A percentile compares a stretch with the other conserved stretches of the same genome.
Conservation (phyloP, 2,113 vertebrate genomes). For the Trinectes maculatus region DNA sequence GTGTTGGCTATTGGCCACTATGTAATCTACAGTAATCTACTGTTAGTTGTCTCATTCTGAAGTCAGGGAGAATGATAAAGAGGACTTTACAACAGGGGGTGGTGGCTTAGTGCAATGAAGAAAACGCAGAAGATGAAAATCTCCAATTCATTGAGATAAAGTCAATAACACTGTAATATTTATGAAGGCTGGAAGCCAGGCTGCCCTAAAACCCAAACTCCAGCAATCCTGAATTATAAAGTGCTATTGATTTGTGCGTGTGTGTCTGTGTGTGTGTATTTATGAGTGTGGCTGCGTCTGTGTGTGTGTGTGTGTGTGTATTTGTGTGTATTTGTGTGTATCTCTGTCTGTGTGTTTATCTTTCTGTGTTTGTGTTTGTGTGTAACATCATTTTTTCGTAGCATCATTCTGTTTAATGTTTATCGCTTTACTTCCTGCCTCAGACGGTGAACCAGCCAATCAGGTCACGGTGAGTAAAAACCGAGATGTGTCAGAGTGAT, state of each 20-base stretch:
- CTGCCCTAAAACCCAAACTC: slow-evolving; percentile 85
- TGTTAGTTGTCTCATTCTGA: slow-evolving; percentile 71
- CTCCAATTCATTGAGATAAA: slow-evolving; percentile 84
- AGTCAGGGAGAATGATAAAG: slow-evolving; percentile 75
- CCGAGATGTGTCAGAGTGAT: background rate
- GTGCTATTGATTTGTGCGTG: slow-evolving; percentile 84
- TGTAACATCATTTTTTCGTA: too few species aligned
- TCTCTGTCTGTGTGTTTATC: slow-evolving; percentile 15
- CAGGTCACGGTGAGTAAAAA: background rate
- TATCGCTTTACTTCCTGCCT: background rate
- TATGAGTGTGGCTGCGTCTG: slow-evolving; percentile 30
- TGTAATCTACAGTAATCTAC: slow-evolving; percentile 66
- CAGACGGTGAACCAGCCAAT: background rate
- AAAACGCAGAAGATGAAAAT: slow-evolving; percentile 75
- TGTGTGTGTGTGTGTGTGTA: slow-evolving; percentile 24
- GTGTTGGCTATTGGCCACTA: slow-evolving; percentile 41
- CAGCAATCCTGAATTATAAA: slow-evolving; percentile 87
- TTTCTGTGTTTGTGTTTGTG: slow-evolving; percentile 4
- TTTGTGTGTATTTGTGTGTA: slow-evolving; percentile 27
- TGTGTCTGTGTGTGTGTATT: slow-evolving; percentile 34
- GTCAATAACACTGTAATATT: slow-evolving; percentile 88
- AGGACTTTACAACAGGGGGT: slow-evolving; percentile 61
- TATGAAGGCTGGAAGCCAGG: slow-evolving; percentile 84
- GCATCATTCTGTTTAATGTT: background rate
- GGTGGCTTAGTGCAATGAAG: slow-evolving; percentile 7